These are phyloP conservation scores for Mylabris phalerata DNA, from an alignment of 1,140 invertebrate genomes.

Conservation along the genomic window DNA sequence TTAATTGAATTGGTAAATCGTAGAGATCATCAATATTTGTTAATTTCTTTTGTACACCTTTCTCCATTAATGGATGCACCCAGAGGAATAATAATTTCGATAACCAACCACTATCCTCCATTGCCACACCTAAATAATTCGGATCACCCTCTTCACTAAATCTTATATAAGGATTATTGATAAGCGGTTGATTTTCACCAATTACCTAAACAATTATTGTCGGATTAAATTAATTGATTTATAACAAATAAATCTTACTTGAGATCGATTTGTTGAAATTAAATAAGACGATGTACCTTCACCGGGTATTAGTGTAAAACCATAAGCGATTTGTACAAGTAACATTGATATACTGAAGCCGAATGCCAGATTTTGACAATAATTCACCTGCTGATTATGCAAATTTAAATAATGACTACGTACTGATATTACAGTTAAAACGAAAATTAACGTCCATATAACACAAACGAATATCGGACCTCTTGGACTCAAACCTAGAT, in stretches of 20 bases:
- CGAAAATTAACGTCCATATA: conserved; percentile 56
- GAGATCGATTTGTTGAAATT: conserved; percentile 7
- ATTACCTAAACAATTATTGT: conserved; percentile 29
- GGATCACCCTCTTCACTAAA: conserved; percentile 61
- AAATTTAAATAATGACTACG: conserved; percentile 39
- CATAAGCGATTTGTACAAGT: conserved; percentile 53
- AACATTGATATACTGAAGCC: conserved; percentile 46
- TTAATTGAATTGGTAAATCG: conserved; percentile 69
- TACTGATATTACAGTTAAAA: conserved; percentile 53
- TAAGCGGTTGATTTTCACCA: conserved; percentile 43
- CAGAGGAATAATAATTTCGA: conserved; percentile 80
- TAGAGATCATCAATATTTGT: conserved; percentile 74
- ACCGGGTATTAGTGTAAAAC: conserved; percentile 55
- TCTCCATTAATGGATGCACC: conserved; percentile 79
- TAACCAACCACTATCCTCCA: conserved; percentile 62
- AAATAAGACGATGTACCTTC: conserved; percentile 33
- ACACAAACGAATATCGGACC: conserved; percentile 63
- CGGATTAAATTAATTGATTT: no score
- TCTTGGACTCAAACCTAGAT: conserved; percentile 56
- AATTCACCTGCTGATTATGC: conserved; percentile 34
- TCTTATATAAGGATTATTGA: conserved; percentile 47
- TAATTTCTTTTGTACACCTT: conserved; percentile 69
- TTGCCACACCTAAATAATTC: conserved; percentile 67
- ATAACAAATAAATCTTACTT: not conserved
- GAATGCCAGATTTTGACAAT: conserved; percentile 39